These are phyloP conservation scores for Syngnathoides biaculeatus DNA, from an alignment of 2,113 vertebrate genomes.

Conservation along the genomic window DNA sequence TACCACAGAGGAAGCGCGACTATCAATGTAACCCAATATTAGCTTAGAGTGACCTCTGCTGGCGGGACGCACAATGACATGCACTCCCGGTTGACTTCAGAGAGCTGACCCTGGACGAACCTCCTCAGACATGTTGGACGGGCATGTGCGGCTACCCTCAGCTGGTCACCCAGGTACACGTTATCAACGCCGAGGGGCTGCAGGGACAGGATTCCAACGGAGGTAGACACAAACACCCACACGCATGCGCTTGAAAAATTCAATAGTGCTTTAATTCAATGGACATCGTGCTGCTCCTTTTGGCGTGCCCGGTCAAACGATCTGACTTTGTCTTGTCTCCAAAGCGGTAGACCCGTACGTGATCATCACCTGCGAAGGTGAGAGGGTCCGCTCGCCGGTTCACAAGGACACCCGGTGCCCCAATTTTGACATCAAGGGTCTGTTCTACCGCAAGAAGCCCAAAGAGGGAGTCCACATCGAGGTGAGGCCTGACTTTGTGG, in stretches of 20 bases:
- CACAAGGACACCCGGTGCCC: slow-evolving; percentile 80
- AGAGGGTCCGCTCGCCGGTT: slow-evolving; percentile 80
- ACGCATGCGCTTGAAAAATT: too few species aligned
- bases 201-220: slow-evolving; percentile 81
- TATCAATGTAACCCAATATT: not conserved
- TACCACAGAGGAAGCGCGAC: too few species aligned
- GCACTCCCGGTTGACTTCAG: slow-evolving; percentile 59
- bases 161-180: slow-evolving; percentile 90
- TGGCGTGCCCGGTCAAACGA: too few species aligned
- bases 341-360: slow-evolving; percentile 86
- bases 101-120: slow-evolving; percentile 86
- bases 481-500: slow-evolving; percentile 61
- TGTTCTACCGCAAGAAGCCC: slow-evolving; percentile 92
- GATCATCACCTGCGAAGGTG: slow-evolving; percentile 88
- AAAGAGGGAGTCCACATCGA: slow-evolving; percentile 84
- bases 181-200: slow-evolving; percentile 84
- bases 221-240: slow-evolving; percentile 65
- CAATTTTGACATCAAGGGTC: slow-evolving; percentile 84
- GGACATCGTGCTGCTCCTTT: too few species aligned
- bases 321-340: not conserved
- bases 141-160: slow-evolving; percentile 92
- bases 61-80: not conserved
- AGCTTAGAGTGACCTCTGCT: not conserved
- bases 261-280: too few species aligned
- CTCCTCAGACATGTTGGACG: slow-evolving; percentile 89